Evolutionary conservation across 1,140 invertebrate genomes (phyloP).

Genomic region (Idris sp.): DNA sequence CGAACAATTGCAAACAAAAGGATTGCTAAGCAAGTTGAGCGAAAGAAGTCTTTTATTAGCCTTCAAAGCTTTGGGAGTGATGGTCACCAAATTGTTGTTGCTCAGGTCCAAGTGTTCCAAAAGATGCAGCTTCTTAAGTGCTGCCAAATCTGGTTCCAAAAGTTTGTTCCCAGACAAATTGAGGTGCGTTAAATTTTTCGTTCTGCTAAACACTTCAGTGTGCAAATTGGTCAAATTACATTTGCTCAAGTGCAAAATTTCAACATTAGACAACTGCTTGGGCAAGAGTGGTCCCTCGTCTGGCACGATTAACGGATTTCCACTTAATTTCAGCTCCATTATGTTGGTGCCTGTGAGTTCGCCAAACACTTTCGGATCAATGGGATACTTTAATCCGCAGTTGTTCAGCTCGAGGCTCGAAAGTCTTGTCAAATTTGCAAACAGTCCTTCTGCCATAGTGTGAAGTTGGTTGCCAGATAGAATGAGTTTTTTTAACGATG

Average conservation of each 20-base stretch:
- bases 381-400: constrained; percentile 81
- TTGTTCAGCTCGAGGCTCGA: constrained; percentile 84
- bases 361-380: constrained; percentile 84
- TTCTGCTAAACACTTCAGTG: constrained; percentile 81
- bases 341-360: constrained; percentile 82
- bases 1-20: constrained; percentile 84
- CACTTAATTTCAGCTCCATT: constrained; percentile 83
- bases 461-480: constrained; percentile 84
- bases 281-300: constrained; percentile 81
- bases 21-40: constrained; percentile 83
- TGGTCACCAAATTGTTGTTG: constrained; percentile 81
- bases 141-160: constrained; percentile 77
- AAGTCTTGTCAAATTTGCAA: constrained; percentile 83
- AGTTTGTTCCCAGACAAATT: constrained; percentile 82
- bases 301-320: constrained; percentile 83
- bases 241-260: constrained; percentile 82
- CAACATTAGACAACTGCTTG: constrained; percentile 81
- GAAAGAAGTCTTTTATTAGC: constrained; percentile 79
- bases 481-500: constrained; percentile 82
- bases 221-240: constrained; percentile 82
- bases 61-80: constrained; percentile 79
- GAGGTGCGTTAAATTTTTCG: constrained; percentile 82
- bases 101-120: constrained; percentile 83
- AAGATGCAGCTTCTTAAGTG: constrained; percentile 80
- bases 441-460: constrained; percentile 83